A percentile compares a stretch with the other conserved stretches of the same genome.
These are phyloP conservation scores for Larimichthys polyactis DNA, from an alignment of 2,113 vertebrate genomes.

Conservation along the genomic window DNA sequence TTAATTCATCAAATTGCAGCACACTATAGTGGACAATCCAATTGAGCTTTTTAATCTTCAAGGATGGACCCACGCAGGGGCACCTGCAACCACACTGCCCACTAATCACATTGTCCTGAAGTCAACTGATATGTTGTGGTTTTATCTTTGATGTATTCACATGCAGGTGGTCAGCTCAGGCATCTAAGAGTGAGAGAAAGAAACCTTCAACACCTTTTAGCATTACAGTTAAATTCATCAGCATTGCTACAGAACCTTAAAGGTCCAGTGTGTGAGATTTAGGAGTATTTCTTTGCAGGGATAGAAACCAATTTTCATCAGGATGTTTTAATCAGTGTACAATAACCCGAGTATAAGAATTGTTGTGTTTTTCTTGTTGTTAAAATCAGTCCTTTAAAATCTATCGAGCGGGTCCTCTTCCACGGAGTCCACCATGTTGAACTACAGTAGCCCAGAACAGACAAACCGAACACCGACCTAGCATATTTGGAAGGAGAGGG, in stretches of 20 bases:
- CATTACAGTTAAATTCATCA: not conserved
- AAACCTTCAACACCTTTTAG: not conserved
- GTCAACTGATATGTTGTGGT: not conserved
- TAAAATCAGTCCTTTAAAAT: no score
- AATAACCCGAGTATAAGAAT: no score
- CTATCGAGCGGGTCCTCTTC: no score
- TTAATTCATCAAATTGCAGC: not conserved
- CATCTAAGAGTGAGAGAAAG: not conserved
- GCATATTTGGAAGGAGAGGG: no score
- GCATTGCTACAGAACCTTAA: not conserved
- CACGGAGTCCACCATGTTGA: no score
- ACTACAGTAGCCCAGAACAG: no score
- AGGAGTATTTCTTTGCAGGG: no score
- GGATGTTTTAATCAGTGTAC: no score
- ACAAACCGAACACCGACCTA: no score
- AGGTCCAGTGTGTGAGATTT: no score
- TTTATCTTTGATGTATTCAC: not conserved
- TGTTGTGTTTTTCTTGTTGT: no score
- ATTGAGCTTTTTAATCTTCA: conserved; percentile 15
- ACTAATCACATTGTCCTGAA: not conserved
- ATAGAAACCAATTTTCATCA: no score
- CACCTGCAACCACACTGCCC: not conserved
- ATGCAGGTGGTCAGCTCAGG: not conserved
- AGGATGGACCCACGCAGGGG: not conserved
- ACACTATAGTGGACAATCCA: not conserved